phyloP scores from a whole-genome alignment of 2,888 invertebrate species.

The Drosophila antonietae region DNA sequence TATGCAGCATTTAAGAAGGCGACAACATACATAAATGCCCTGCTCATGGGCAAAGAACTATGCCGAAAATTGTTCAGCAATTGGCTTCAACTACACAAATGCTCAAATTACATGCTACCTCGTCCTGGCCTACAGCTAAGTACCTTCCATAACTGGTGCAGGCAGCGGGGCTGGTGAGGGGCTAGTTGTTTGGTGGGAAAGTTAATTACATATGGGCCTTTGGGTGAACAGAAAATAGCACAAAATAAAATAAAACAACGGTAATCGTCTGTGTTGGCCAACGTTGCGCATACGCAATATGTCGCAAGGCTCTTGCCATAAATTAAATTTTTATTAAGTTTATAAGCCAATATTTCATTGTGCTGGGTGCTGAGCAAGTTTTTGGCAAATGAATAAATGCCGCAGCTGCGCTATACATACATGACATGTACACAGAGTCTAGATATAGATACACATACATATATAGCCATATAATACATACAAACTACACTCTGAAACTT shows the following conservation, averaged over 20 bases:
- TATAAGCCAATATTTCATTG: conserved; percentile 38
- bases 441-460: not conserved
- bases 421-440: conserved; percentile 21
- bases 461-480: conserved; percentile 3
- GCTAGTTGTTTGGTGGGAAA: conserved; percentile 15
- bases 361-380: conserved; percentile 30
- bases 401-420: conserved; percentile 28
- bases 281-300: conserved; percentile 49
- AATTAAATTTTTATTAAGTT: conserved; percentile 56
- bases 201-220: conserved; percentile 72
- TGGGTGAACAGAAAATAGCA: conserved; percentile 5
- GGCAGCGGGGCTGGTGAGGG: not conserved
- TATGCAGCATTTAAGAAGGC: conserved; percentile 53
- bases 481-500: conserved; percentile 23
- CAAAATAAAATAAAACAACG: not conserved
- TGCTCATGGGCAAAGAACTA: not conserved
- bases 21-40: conserved; percentile 1
- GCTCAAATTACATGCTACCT: too few species aligned
- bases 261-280: not conserved
- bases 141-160: conserved; percentile 21
- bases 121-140: conserved; percentile 22
- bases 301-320: conserved; percentile 27
- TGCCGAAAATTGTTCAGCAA: conserved; percentile 5
- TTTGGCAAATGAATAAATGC: conserved; percentile 51
- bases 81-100: conserved; percentile 9